Percentiles rank a stretch among this genome's conserved stretches.
Evolutionary conservation across 1,140 invertebrate genomes (phyloP).

Genomic region (Bombus confusus): DNA sequence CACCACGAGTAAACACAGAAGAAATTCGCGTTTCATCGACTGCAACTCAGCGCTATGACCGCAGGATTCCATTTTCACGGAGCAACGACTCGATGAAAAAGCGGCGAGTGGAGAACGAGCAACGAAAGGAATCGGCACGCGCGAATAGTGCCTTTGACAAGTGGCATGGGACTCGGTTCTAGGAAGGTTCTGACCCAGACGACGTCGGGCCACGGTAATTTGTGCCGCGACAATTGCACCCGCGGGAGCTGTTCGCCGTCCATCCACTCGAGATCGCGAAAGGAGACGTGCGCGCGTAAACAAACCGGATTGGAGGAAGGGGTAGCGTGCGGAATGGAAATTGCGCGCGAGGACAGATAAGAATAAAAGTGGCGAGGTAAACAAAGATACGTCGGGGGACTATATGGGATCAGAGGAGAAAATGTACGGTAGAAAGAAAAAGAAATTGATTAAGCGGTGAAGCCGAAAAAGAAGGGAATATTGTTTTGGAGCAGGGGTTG

Average conservation of each 20-base stretch:
- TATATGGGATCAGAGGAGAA: not conserved
- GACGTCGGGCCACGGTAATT: conserved; percentile 64
- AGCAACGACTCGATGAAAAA: not conserved
- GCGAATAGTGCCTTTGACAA: conserved; percentile 33
- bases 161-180: conserved; percentile 25
- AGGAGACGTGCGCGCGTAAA: conserved; percentile 32
- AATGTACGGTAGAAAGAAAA: not conserved
- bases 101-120: not conserved
- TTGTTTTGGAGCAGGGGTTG: not conserved
- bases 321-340: conserved; percentile 16
- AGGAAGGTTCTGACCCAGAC: conserved; percentile 52
- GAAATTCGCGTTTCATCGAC: not conserved
- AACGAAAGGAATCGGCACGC: conserved; percentile 47
- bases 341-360: conserved; percentile 20
- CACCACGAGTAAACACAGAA: not conserved
- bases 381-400: conserved; percentile 15
- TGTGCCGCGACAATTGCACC: conserved; percentile 69
- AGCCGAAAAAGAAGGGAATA: not conserved
- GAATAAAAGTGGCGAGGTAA: conserved; percentile 26
- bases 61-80: not conserved
- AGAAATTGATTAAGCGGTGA: conserved; percentile 12
- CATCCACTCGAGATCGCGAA: conserved; percentile 27
- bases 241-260: conserved; percentile 59
- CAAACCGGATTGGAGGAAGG: not conserved
- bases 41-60: not conserved